Evolutionary conservation across 2,113 vertebrate genomes (phyloP), one percentile per base, ranked within the genome.

Genomic region (Marmota monax): DNA sequence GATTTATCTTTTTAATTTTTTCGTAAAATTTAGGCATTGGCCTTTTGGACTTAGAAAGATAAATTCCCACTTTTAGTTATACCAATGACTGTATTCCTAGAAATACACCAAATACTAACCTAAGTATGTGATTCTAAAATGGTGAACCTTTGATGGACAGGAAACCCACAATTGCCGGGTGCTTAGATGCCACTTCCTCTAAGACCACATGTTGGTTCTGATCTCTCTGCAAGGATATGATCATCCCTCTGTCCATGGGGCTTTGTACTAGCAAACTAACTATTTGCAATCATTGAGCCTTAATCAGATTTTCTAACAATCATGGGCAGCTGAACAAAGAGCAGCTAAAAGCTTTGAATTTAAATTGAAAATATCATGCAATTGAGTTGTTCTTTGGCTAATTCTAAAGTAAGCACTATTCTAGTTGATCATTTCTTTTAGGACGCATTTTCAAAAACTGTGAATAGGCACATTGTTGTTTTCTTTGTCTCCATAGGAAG

Each of bases 261-360:
- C 23, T 93, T 91, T 74, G 39, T 58, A n/a, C 5, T 92, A 93
- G 72, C 85, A 94, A 90, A 87, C 22, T 97, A 98, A 98, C 73
- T 73, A 13, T 70, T 91, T 94, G 74, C 51, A 85, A 53, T 94
- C 88, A 93, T 11, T 93, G 83, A 95, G 48, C 37, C 63, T 76
- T 65, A 88, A 20, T 95, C 48, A 94, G 63, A 69, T 93, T 95
- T 92, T 91, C 95, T 88, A 85, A 65, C 78, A 97, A 80, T 96
- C 94, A 94, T 39, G 42, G 34, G 32, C 69, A 96, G 92, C 74
- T 96, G 86, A 94, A 85, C 63, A 86, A 96, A 96, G 39, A 84
- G 32, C 6, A 83, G 37, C 63, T 86, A 77, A 96, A 88, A 45
- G 18, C 70, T 93, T 63, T 91, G 32, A 84, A 94, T 86, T 90